Percentiles rank a stretch among this genome's conserved stretches.
Evolutionary conservation across 2,888 invertebrate species (phyloP).

Genomic region (Blastobasis lacticolella): DNA sequence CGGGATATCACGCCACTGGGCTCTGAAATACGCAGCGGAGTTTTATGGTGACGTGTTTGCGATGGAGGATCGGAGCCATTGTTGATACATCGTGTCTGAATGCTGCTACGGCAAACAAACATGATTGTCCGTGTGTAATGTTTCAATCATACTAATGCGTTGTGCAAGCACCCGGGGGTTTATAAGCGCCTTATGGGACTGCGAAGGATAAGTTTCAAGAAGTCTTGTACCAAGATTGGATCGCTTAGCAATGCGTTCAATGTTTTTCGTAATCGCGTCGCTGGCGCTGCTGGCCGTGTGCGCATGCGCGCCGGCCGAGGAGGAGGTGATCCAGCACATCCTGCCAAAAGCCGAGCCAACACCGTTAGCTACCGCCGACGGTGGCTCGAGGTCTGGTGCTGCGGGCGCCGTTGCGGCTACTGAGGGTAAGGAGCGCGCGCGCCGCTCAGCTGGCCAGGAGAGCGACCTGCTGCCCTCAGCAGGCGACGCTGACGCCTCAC

Average conservation of each 20-base stretch:
- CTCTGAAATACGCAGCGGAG: slow-evolving; percentile 35
- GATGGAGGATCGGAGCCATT: slow-evolving; percentile 26
- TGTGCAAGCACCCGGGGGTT: slow-evolving; percentile 40
- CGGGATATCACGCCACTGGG: slow-evolving; percentile 37
- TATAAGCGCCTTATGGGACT: slow-evolving; percentile 33
- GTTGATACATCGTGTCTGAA: slow-evolving; percentile 45
- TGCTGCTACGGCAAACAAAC: slow-evolving; percentile 42
- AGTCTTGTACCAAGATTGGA: slow-evolving; percentile 54
- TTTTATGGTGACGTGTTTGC: slow-evolving; percentile 17
- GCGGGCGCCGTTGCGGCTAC: slow-evolving; percentile 53
- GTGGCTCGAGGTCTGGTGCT: slow-evolving; percentile 60
- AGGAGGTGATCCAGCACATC: slow-evolving; percentile 61
- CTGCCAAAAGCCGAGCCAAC: slow-evolving; percentile 53
- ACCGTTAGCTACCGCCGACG: slow-evolving; percentile 63
- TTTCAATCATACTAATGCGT: slow-evolving; percentile 49
- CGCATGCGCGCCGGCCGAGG: slow-evolving; percentile 49
- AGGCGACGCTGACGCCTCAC: slow-evolving; percentile 45
- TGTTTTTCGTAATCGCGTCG: slow-evolving; percentile 57
- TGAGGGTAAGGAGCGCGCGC: slow-evolving; percentile 37
- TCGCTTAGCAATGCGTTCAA: slow-evolving; percentile 59
- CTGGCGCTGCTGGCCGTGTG: slow-evolving; percentile 56
- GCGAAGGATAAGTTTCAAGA: slow-evolving; percentile 21
- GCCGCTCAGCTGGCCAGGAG: slow-evolving; percentile 51
- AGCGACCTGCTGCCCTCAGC: slow-evolving; percentile 53
- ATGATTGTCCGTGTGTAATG: slow-evolving; percentile 42